These are phyloP conservation scores for Adineta ricciae DNA, from an alignment of 2,888 invertebrate genomes.

Conservation along the genomic window DNA sequence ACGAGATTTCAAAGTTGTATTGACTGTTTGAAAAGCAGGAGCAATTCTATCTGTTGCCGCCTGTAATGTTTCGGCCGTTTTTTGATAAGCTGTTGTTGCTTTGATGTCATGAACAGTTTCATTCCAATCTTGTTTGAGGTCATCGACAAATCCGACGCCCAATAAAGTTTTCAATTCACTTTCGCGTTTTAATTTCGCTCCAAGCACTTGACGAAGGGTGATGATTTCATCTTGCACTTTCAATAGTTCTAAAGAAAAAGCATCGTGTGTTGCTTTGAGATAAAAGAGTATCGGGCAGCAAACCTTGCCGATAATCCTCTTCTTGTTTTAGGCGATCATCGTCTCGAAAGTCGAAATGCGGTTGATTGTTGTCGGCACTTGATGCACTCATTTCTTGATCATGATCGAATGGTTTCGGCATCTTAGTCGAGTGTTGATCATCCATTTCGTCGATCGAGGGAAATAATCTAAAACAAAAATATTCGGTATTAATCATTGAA, in stretches of 20 bases:
- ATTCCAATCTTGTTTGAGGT: too few species aligned
- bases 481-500: not conserved
- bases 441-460: not conserved
- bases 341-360: not conserved
- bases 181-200: slow-evolving; percentile 32
- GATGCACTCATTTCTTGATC: not conserved
- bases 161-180: slow-evolving; percentile 31
- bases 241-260: not conserved
- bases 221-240: slow-evolving; percentile 11
- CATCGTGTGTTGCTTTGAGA: not conserved
- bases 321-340: not conserved
- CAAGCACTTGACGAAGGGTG: slow-evolving; percentile 1
- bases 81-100: slow-evolving; percentile 33
- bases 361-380: not conserved
- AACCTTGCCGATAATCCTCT: slow-evolving; percentile 15
- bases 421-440: too few species aligned
- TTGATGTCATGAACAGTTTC: slow-evolving; percentile 25
- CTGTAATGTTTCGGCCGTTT: slow-evolving; percentile 32
- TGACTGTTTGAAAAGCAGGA: slow-evolving; percentile 46
- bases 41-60: slow-evolving; percentile 31
- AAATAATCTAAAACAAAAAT: not conserved
- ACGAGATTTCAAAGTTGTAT: slow-evolving; percentile 26
- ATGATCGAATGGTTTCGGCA: slow-evolving; percentile 6
- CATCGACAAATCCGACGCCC: slow-evolving; percentile 33
- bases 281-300: not conserved